These are phyloP conservation scores for Sacculina carcini DNA, from an alignment of 2,888 invertebrate species.

Conservation along the genomic window DNA sequence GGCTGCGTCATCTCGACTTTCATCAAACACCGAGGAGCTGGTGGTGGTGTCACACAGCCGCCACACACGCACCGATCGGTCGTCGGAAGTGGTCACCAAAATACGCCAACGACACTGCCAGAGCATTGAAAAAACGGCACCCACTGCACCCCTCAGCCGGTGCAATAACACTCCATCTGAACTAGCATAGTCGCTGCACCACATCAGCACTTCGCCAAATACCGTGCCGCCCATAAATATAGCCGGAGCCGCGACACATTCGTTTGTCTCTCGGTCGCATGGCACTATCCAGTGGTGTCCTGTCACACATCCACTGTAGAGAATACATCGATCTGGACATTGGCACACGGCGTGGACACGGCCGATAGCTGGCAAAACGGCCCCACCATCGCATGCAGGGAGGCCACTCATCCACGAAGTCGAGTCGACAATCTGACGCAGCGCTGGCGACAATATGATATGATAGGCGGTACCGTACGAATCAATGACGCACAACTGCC, in stretches of 20 bases:
- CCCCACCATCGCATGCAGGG: background rate
- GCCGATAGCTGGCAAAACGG: background rate
- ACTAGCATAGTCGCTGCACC: background rate
- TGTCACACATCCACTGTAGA: background rate
- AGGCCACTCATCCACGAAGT: background rate
- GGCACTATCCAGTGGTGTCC: background rate
- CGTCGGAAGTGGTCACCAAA: background rate
- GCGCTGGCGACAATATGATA: background rate
- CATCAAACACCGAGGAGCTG: too few species aligned
- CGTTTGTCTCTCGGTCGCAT: too few species aligned
- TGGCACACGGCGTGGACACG: background rate
- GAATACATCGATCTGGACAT: background rate
- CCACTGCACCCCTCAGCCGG: background rate
- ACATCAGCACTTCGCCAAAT: background rate
- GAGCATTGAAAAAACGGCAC: background rate
- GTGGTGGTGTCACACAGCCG: too few species aligned
- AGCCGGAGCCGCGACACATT: background rate
- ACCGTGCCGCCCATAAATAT: background rate
- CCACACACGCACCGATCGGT: slow-evolving; percentile 1
- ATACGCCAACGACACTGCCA: too few species aligned
- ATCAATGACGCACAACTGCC: too few species aligned
- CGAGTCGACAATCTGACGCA: background rate
- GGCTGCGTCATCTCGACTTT: too few species aligned
- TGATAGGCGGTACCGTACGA: too few species aligned
- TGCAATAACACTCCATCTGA: background rate